Evolutionary conservation across 2,113 vertebrate genomes (phyloP), one percentile per base, ranked within the genome.

Genomic region (Phalacrocorax brasilianus): DNA sequence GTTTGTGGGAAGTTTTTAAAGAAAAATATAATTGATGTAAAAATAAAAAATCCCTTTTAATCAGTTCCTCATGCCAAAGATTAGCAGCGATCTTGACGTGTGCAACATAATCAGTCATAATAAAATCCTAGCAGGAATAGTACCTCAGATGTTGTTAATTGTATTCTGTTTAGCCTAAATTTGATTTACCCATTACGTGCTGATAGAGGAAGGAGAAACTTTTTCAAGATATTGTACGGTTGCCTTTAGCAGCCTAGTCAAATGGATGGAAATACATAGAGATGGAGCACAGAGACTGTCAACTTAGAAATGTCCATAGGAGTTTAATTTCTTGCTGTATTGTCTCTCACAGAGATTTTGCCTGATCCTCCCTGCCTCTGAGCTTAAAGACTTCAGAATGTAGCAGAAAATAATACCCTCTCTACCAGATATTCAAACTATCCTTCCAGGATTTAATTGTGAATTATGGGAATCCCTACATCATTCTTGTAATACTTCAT

Each of bases 31-130:
- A 91, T 62, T 93, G 81, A 93, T 61, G 90, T 59, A 65, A 92
- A 92, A 86, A 91, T 38, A 38, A 63, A 77, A 84, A 95, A 88
- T 86, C 92, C 80, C 35, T 88, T 95, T 93, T 98, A 98, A 98
- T 98, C 88, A 21, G 93, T 96, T 98, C 95, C 97, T 98, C 89
- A 92, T 98, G 97, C 87, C 95, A 93, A 95, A 98, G 97, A 98
- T 98, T 96, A 98, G 66, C 88, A 94, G 71, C 86, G 89, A 95
- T 96, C 81, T 91, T 95, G 96, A 97, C 93, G 94, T 93, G 93
- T 85, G 94, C 89, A 95, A 55, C 84, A 88, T 94, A 88, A 96
- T 95, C 88, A 88, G 93, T 93, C 73, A 78, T 93, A 96, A 96
- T 84, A 49, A 96, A 95, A 92, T 94, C 90, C 78, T 67, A 92